Base-by-base conservation (phyloP, 37 sponge, comb jelly and placozoan species). In the Theonella swinhoei region DNA sequence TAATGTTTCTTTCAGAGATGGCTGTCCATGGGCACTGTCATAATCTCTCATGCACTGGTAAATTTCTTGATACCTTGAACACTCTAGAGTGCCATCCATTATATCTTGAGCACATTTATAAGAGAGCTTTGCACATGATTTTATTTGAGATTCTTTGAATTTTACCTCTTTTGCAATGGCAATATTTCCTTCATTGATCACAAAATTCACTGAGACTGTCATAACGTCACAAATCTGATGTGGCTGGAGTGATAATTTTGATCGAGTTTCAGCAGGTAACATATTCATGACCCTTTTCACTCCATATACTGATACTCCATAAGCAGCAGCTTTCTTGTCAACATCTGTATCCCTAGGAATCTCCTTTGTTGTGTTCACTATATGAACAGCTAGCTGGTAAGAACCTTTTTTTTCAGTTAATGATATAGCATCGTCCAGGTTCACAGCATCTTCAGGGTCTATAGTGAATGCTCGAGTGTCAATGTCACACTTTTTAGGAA, bases 381-480 rank as follows among this genome's bases (percentile, higher is more conserved):
- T 86, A 31, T 86, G 88, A 0, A 93, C 88, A 32, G 80, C 94
- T 25, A 93, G 42, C 71, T 86, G 33, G 74, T 84, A 93, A 5
- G 22, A n/a, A 22, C 34, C 61, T 0, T 30, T 23, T 39, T 32
- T n/a, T 26, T 33, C 74, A 4, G 25, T 40, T n/a, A 88, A 33
- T 26, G 90, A 80, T 19, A 93, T 25, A 22, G 93, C 93, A 93
- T 93, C 90, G 74, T 93, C 93, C 28, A 89, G 80, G 22, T 79
- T 77, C 3, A 26, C 32, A 17, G 93, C 86, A 58, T 62, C 80
- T 47, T 72, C 62, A 36, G 93, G 93, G 62, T 93, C 93, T 79
- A 93, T 93, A 39, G 90, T 93, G 54, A 93, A 86, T 14, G 83
- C 89, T 35, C 64, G 83, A 64, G 76, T 43, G 25, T 83, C 61